A percentile compares a stretch with the other conserved stretches of the same genome.
Evolutionary conservation across 2,113 vertebrate species (phyloP).

Genomic region (Pandion haliaetus): DNA sequence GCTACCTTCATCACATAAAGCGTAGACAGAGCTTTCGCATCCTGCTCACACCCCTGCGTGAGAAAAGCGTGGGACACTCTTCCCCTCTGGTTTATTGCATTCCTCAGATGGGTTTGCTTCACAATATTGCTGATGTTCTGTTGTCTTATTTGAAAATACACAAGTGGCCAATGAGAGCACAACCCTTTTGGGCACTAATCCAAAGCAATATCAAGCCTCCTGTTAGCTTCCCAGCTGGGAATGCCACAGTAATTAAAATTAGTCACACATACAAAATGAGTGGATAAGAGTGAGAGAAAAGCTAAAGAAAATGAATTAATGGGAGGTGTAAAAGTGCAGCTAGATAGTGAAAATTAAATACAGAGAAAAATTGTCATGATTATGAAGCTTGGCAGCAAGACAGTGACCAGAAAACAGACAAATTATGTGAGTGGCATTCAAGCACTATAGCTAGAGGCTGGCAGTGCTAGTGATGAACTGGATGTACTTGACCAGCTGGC

Average conservation of each 20-base stretch:
- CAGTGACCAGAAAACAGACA: background rate
- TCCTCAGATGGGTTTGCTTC: background rate
- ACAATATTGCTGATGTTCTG: background rate
- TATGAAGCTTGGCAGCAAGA: background rate
- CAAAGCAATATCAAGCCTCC: constrained; percentile 33
- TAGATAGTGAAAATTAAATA: background rate
- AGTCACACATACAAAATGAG: constrained; percentile 20
- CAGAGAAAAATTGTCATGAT: background rate
- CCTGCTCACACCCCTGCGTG: background rate
- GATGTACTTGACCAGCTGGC: background rate
- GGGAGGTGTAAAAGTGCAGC: background rate
- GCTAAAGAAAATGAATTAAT: constrained; percentile 5
- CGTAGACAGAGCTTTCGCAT: background rate
- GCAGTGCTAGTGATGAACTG: background rate
- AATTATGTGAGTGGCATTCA: background rate
- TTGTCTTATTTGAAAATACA: background rate
- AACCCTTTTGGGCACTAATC: constrained; percentile 26
- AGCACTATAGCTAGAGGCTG: background rate
- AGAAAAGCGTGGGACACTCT: background rate
- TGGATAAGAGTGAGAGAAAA: background rate
- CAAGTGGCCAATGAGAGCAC: background rate
- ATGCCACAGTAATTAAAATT: constrained; percentile 40
- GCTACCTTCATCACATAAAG: rapidly evolving
- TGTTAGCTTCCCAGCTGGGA: background rate
- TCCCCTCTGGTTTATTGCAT: background rate